Evolutionary conservation across 2,888 invertebrate genomes (phyloP).

Genomic region (Odiellus spinosus): DNA sequence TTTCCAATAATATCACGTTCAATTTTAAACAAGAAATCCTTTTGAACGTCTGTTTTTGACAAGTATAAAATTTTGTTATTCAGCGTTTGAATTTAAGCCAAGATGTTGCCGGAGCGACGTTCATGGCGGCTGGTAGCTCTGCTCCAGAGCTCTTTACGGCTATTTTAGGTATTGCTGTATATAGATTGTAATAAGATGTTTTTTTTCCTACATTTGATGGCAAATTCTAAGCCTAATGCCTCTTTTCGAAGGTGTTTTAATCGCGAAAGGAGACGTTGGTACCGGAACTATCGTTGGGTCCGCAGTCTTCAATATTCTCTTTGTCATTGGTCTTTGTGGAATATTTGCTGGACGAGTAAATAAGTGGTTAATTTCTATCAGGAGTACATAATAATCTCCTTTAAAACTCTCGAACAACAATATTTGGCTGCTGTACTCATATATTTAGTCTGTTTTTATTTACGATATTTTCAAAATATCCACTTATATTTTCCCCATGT

Average conservation of each 20-base stretch:
- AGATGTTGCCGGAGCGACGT: constrained; percentile 23
- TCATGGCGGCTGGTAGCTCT: constrained; percentile 24
- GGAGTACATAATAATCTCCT: too few relatives aligned
- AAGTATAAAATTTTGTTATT: background rate
- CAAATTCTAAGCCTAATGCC: too few relatives aligned
- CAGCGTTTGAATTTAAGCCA: constrained; percentile 21
- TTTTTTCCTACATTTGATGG: too few relatives aligned
- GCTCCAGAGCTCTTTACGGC: constrained; percentile 23
- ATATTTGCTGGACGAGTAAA: constrained; percentile 21
- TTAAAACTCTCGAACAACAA: too few relatives aligned
- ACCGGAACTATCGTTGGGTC: constrained; percentile 25
- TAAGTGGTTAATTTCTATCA: background rate
- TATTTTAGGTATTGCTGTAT: constrained; percentile 17
- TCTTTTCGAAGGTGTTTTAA: constrained; percentile 19
- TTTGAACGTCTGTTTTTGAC: background rate
- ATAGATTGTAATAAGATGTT: too few relatives aligned
- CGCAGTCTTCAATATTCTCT: constrained; percentile 24
- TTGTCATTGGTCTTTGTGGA: constrained; percentile 24
- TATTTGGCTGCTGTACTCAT: too few relatives aligned
- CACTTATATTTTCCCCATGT: too few relatives aligned
- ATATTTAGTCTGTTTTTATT: too few relatives aligned
- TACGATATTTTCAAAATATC: too few relatives aligned
- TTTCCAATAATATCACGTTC: background rate
- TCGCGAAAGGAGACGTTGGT: constrained; percentile 24
- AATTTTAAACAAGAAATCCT: background rate